Conservation (phyloP, 2,888 invertebrate species). For the Temnothorax unifasciatus region DNA sequence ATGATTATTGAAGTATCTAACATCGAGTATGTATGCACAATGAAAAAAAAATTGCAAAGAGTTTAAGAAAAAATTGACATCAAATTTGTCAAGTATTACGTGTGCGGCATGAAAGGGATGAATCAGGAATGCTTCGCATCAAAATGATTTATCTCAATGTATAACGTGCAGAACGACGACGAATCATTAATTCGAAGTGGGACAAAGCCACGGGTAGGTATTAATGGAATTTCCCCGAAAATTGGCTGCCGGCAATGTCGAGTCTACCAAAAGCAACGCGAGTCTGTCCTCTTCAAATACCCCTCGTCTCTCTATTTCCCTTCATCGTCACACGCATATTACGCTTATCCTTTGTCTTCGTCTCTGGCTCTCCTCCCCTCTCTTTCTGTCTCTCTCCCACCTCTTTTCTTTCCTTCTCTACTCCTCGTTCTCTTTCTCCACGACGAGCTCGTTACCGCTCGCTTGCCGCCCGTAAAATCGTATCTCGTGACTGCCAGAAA, state of each 20-base stretch:
- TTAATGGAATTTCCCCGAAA: slow-evolving; percentile 63
- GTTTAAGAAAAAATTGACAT: not conserved
- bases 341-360: slow-evolving; percentile 25
- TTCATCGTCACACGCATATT: not conserved
- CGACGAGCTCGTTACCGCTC: slow-evolving; percentile 33
- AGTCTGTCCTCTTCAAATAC: slow-evolving; percentile 29
- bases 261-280: slow-evolving; percentile 31
- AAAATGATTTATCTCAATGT: slow-evolving; percentile 29
- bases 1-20: not conserved
- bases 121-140: not conserved
- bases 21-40: not conserved
- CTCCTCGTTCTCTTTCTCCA: not conserved
- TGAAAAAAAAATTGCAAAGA: not conserved
- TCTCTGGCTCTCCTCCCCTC: not conserved
- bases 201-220: slow-evolving; percentile 39
- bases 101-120: not conserved
- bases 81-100: not conserved
- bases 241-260: slow-evolving; percentile 53
- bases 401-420: not conserved
- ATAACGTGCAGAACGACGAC: slow-evolving; percentile 11
- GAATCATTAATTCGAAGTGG: slow-evolving; percentile 46
- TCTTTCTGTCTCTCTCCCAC: not conserved
- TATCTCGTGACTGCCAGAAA: slow-evolving; percentile 67
- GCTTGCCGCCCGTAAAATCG: slow-evolving; percentile 53
- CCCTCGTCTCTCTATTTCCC: not conserved